These are phyloP conservation scores for Anoncus sp. DNA, from an alignment of 2,888 invertebrate species.

Conservation along the genomic window DNA sequence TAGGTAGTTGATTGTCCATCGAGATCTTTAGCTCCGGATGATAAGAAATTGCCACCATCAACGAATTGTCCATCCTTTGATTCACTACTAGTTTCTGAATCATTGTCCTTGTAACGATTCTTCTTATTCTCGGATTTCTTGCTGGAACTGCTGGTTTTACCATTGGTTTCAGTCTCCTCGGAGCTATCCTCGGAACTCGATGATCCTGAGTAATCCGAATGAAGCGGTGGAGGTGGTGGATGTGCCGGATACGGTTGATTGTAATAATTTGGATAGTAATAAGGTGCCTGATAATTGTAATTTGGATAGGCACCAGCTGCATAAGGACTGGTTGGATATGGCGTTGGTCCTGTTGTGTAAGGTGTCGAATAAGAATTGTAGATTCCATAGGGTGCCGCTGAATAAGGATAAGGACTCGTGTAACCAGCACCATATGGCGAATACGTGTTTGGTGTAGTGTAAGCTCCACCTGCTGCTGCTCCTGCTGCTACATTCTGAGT, in stretches of 20 bases:
- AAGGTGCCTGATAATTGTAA: conserved; percentile 76
- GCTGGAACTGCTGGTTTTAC: conserved; percentile 41
- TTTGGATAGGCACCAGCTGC: conserved; percentile 68
- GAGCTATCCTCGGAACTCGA: conserved; percentile 37
- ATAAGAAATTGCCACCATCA: conserved; percentile 77
- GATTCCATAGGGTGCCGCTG: conserved; percentile 55
- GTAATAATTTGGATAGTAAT: conserved; percentile 76
- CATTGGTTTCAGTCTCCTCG: conserved; percentile 44
- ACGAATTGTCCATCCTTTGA: conserved; percentile 71
- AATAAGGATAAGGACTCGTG: conserved; percentile 61
- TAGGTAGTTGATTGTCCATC: conserved; percentile 76
- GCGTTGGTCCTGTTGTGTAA: conserved; percentile 54
- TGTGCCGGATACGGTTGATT: conserved; percentile 72
- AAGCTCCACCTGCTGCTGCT: no score
- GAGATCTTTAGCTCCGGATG: conserved; percentile 74
- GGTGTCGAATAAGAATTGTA: conserved; percentile 64
- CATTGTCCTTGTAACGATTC: conserved; percentile 61
- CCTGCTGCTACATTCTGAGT: conserved; percentile 1
- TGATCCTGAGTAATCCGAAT: conserved; percentile 28
- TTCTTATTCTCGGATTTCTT: conserved; percentile 69
- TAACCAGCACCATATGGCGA: conserved; percentile 61
- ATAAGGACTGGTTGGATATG: conserved; percentile 61
- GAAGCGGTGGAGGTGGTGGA: conserved; percentile 67
- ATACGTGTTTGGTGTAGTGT: conserved; percentile 47
- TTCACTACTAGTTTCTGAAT: conserved; percentile 60